Percentiles rank a stretch among this genome's conserved stretches.
Conservation (phyloP, 2,888 invertebrate genomes). For the Metalampra italica region DNA sequence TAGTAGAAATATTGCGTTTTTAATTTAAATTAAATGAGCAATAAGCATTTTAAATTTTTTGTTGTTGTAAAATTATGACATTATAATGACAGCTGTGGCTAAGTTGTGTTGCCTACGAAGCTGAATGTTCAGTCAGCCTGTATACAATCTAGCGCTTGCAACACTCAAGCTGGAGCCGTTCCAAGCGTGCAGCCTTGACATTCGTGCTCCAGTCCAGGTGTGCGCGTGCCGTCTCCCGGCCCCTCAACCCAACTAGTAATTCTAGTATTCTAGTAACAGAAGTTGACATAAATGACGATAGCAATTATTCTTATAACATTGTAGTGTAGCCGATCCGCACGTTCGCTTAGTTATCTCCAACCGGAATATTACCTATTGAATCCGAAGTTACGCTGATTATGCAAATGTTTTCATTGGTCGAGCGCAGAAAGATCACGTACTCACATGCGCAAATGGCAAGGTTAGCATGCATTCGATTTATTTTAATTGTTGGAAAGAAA, state of each 20-base stretch:
- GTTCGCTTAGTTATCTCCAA: constrained; percentile 11
- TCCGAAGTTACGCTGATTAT: constrained; percentile 10
- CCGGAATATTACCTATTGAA: neutral
- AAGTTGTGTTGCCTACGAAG: no score
- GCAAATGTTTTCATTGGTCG: constrained; percentile 10
- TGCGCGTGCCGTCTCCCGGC: constrained; percentile 44
- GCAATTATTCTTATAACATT: constrained; percentile 7
- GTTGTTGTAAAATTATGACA: no score
- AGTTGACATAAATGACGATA: constrained; percentile 23
- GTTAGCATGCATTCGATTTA: neutral
- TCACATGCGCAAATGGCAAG: constrained; percentile 7
- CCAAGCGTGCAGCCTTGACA: constrained; percentile 72
- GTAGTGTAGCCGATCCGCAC: constrained; percentile 11
- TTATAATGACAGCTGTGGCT: no score
- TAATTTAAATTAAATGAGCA: no score
- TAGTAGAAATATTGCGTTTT: no score
- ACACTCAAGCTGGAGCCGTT: constrained; percentile 56
- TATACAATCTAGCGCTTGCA: constrained; percentile 26
- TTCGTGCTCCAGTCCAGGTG: constrained; percentile 72
- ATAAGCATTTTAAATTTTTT: no score
- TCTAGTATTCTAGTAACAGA: constrained; percentile 36
- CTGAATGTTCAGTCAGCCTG: no score
- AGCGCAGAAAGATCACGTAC: constrained; percentile 16
- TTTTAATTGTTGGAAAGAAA: neutral
- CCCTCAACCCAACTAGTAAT: constrained; percentile 38